Conservation (phyloP, 2,888 invertebrate genomes). For the Hirtodrosophila confusa region DNA sequence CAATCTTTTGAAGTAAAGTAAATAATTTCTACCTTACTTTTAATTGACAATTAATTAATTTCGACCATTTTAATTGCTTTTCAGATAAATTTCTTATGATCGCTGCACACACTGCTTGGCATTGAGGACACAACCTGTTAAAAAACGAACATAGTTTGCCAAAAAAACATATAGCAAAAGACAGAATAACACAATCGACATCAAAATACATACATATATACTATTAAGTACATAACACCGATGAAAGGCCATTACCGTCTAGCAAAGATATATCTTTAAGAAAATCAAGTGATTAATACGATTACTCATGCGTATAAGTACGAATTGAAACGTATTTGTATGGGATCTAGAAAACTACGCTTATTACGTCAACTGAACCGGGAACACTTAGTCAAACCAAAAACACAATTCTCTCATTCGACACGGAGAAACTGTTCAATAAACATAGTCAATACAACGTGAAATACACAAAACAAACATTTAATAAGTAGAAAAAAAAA, state of each 20-base stretch:
- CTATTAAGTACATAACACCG: constrained; percentile 3
- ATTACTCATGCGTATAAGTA: constrained; percentile 3
- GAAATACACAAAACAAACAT: constrained; percentile 39
- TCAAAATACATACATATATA: constrained; percentile 8
- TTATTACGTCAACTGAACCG: constrained; percentile 45
- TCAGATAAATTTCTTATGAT: constrained; percentile 39
- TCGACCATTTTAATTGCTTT: constrained; percentile 6
- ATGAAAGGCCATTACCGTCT: constrained; percentile 20
- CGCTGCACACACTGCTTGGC: constrained; percentile 27
- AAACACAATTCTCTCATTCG: constrained; percentile 48
- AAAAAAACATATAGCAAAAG: constrained; percentile 10
- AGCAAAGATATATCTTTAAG: constrained; percentile 24
- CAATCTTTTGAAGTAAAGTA: too few species aligned
- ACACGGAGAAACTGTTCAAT: constrained; percentile 51
- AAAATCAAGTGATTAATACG: background rate
- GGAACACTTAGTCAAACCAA: constrained; percentile 33
- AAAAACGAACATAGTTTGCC: constrained; percentile 18
- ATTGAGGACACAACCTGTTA: constrained; percentile 12
- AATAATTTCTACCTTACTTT: too few species aligned
- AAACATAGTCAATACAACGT: constrained; percentile 48
- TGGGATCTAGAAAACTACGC: constrained; percentile 57
- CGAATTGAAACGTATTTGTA: background rate
- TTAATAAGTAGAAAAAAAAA: constrained; percentile 13
- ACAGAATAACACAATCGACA: constrained; percentile 11
- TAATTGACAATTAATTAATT: too few species aligned